Conservation (phyloP, 2,888 invertebrate genomes). For the Mythimna loreyi region DNA sequence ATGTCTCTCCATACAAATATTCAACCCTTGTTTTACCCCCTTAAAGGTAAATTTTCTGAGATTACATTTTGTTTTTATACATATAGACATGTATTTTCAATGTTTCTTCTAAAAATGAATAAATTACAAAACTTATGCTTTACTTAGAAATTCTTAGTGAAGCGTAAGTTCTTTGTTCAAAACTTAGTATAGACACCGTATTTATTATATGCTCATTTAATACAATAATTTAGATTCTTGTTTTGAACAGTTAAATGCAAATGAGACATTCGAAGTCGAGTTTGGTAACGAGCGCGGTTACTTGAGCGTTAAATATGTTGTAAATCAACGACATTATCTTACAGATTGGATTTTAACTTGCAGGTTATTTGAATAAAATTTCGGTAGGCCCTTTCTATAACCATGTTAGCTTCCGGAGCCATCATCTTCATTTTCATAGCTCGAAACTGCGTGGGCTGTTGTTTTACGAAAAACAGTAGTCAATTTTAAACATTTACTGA, state of each 20-base stretch:
- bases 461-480: background rate
- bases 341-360: conserved; percentile 18
- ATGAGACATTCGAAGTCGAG: conserved; percentile 37
- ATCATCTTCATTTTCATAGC: background rate
- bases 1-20: no score
- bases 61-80: no score
- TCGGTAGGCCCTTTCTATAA: background rate
- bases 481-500: background rate
- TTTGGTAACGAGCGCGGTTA: conserved; percentile 11
- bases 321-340: conserved; percentile 34
- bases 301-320: conserved; percentile 18
- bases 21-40: no score
- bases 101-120: background rate
- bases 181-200: conserved; percentile 23
- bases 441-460: background rate
- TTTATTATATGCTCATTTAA: conserved; percentile 32
- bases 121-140: no score
- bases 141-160: background rate
- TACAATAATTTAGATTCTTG: conserved; percentile 33
- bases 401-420: background rate
- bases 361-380: conserved; percentile 18
- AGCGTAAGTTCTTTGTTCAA: background rate
- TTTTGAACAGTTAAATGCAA: conserved; percentile 35
- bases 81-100: no score
- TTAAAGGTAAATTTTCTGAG: no score